phyloP scores from a whole-genome alignment of 2,797 vertebrate species.

The Characodon lateralis region DNA sequence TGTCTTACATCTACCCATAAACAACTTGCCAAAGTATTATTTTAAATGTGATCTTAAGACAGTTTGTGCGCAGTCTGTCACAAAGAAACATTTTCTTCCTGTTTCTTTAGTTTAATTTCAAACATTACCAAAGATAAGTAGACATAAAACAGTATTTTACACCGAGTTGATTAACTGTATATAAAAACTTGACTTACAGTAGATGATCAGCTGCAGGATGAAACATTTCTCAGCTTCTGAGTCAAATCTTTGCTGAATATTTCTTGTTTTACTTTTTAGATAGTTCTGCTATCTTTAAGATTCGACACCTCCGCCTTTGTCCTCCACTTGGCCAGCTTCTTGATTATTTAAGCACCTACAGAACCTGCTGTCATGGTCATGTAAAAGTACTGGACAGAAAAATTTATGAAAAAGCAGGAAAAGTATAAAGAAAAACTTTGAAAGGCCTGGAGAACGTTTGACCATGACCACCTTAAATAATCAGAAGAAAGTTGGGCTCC shows the following conservation, averaged over 20 bases:
- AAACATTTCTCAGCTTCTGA: not conserved
- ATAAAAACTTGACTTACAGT: not conserved
- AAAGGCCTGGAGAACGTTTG: not conserved
- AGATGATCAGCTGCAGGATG: not conserved
- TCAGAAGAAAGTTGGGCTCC: not conserved
- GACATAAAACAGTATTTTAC: not conserved
- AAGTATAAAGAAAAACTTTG: not conserved
- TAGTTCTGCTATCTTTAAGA: not conserved
- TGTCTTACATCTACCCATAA: not conserved
- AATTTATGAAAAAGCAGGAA: not conserved
- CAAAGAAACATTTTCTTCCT: not conserved
- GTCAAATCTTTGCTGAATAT: not conserved
- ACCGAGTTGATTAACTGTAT: too few relatives aligned
- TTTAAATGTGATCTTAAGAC: not conserved
- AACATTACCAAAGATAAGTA: not conserved
- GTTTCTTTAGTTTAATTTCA: not conserved
- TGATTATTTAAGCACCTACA: not conserved
- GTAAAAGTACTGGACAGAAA: not conserved
- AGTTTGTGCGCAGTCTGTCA: not conserved
- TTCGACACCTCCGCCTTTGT: not conserved
- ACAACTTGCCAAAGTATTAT: not conserved
- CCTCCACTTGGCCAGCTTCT: not conserved
- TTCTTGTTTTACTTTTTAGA: not conserved
- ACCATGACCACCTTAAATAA: not conserved
- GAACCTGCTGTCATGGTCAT: not conserved